phyloP scores from a whole-genome alignment of 2,888 invertebrate species.

The Galeruca laticollis region DNA sequence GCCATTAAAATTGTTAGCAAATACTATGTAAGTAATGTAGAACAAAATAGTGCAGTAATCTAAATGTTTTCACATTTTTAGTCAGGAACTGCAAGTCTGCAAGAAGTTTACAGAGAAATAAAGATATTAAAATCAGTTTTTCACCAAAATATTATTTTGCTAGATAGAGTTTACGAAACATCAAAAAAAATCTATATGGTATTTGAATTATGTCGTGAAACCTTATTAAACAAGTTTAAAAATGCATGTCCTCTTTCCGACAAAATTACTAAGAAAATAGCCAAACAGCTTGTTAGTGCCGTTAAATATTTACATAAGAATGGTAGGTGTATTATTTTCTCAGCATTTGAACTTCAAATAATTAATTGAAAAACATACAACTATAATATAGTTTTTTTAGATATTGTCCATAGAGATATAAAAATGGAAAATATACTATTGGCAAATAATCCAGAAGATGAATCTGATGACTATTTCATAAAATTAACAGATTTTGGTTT shows the following conservation, averaged over 20 bases:
- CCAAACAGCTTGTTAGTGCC: conserved; percentile 62
- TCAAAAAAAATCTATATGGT: conserved; percentile 70
- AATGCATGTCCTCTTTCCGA: conserved; percentile 61
- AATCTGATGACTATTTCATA: conserved; percentile 66
- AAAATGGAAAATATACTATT: conserved; percentile 69
- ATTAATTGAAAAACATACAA: too few species aligned
- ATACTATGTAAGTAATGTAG: conserved; percentile 54
- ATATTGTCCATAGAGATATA: conserved; percentile 68
- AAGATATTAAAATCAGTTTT: conserved; percentile 70
- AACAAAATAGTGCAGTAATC: not conserved
- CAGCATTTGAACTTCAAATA: too few species aligned
- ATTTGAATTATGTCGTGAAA: conserved; percentile 69
- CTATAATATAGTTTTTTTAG: conserved; percentile 54
- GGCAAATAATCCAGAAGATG: conserved; percentile 67
- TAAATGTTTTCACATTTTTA: not conserved
- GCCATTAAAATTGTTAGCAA: conserved; percentile 67
- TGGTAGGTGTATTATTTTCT: conserved; percentile 54
- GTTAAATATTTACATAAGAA: conserved; percentile 67
- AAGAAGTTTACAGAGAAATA: conserved; percentile 67
- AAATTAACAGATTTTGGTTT: conserved; percentile 73
- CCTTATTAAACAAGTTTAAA: conserved; percentile 65
- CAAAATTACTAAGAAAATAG: conserved; percentile 59
- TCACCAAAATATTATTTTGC: conserved; percentile 70
- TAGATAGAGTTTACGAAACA: conserved; percentile 70
- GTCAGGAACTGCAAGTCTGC: conserved; percentile 31